phyloP scores from a whole-genome alignment of 2,888 invertebrate genomes.

The Galeruca laticollis region DNA sequence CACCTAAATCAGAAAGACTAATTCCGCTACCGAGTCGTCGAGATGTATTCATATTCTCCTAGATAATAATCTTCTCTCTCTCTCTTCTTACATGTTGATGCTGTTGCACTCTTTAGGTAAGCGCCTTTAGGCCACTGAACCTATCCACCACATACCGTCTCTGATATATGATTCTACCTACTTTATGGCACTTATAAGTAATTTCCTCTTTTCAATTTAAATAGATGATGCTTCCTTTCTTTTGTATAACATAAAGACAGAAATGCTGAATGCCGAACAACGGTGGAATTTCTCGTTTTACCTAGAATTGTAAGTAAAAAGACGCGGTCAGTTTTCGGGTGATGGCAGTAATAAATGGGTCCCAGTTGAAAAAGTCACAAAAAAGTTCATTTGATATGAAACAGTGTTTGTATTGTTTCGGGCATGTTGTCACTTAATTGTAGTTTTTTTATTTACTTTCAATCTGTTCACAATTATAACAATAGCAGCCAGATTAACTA shows the following conservation, averaged over 20 bases:
- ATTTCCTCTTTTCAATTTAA: conserved; percentile 34
- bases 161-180: conserved; percentile 27
- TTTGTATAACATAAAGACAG: conserved; percentile 15
- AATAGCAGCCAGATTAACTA: no score
- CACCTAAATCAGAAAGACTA: conserved; percentile 68
- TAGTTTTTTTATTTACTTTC: neutral
- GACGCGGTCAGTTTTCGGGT: conserved; percentile 5
- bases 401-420: neutral
- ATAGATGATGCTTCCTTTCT: conserved; percentile 21
- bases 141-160: conserved; percentile 27
- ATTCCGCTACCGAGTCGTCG: conserved; percentile 65
- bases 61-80: conserved; percentile 51
- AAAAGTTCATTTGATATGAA: neutral
- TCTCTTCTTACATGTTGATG: conserved; percentile 31
- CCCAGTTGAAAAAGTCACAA: conserved; percentile 15
- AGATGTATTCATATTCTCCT: conserved; percentile 9
- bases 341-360: conserved; percentile 6
- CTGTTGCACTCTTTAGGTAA: conserved; percentile 24
- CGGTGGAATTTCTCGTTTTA: conserved; percentile 16
- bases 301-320: conserved; percentile 17
- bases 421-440: neutral
- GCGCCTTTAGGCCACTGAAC: conserved; percentile 34
- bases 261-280: conserved; percentile 14
- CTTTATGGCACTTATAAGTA: conserved; percentile 24
- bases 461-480: no score